A percentile compares a stretch with the other conserved stretches of the same genome.
Conservation (phyloP, 2,113 vertebrate genomes). For the Caloenas nicobarica region DNA sequence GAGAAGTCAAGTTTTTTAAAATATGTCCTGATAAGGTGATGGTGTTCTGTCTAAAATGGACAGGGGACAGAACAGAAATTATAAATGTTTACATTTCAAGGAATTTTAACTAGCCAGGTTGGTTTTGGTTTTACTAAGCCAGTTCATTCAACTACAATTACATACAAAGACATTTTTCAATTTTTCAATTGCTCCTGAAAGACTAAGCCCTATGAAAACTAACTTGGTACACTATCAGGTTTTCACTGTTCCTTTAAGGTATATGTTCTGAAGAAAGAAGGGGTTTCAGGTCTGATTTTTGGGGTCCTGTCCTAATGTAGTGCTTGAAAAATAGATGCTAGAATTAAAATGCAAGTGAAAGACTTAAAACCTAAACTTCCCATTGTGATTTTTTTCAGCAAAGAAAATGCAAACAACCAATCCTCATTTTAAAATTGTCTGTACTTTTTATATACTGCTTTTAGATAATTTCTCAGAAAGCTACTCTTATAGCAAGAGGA, state of each 20-base stretch:
- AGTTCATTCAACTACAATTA: background rate
- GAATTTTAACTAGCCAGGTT: background rate
- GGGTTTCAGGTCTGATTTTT: background rate
- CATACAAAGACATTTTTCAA: background rate
- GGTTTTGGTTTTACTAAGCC: background rate
- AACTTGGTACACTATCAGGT: background rate
- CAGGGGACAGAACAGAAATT: rapidly evolving
- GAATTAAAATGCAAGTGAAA: background rate
- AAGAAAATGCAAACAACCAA: background rate
- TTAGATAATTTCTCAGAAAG: background rate
- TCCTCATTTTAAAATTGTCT: background rate
- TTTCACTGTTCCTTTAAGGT: background rate
- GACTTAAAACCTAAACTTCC: background rate
- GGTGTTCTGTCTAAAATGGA: background rate
- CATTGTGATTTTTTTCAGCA: background rate
- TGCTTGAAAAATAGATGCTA: background rate
- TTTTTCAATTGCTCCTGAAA: background rate
- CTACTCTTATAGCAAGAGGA: background rate
- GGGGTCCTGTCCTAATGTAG: background rate
- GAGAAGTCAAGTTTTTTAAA: background rate
- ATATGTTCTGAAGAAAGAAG: background rate
- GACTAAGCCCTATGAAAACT: background rate
- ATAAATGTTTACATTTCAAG: background rate
- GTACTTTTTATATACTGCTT: background rate
- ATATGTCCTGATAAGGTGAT: background rate